Base-by-base conservation (phyloP, 2,888 invertebrate genomes). In the Slavum lentiscoides region DNA sequence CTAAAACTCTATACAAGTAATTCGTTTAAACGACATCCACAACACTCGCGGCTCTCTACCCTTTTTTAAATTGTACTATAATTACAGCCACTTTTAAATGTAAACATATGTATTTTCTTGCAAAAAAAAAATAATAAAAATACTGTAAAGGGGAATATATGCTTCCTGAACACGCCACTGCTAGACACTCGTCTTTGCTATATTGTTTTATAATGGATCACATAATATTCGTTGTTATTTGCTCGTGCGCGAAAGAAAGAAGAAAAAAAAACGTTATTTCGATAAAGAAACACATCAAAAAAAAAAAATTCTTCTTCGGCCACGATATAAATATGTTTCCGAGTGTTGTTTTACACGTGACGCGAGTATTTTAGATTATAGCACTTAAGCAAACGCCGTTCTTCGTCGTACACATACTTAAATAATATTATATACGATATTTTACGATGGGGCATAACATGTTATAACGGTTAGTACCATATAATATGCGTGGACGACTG, bases 281-380 rank as follows among this genome's bases (percentile, higher is more conserved):
- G 8, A 59, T 37, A 49, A 0, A 39, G 39, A 72, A 59, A 59
- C 39, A 21, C 39, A 39, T 30, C 30, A 4, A 30, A 30, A 30
- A 39, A 72, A 43, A 30, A 30, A 30, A 39, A 72, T 21, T 39
- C 21, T 15, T 39, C 17, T 21, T 7, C 9, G 43, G 43, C 9
- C 8, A 64, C n/a, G 23, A 13, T 61, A 23, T 61, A 43, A 43
- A 49, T 30, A 19, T 19, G 19, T 43, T 72, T 61, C 43, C 5
- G n/a, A 37, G 37, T 58, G 73, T 7, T 9, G 43, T 30, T 72
- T 72, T 72, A 21, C 59, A 37, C 9, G 23, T 21, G 64, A 70
- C n/a, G 58, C 23, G 58, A 15, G 30, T 53, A 37, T 53, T 64
- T 64, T 30, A 64, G 62, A 55, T 74, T 67, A 75, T 75, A 59